Evolutionary conservation across 2,888 invertebrate genomes (phyloP), one percentile per base, ranked within the genome.

Genomic region (Ectemnius cavifrons): DNA sequence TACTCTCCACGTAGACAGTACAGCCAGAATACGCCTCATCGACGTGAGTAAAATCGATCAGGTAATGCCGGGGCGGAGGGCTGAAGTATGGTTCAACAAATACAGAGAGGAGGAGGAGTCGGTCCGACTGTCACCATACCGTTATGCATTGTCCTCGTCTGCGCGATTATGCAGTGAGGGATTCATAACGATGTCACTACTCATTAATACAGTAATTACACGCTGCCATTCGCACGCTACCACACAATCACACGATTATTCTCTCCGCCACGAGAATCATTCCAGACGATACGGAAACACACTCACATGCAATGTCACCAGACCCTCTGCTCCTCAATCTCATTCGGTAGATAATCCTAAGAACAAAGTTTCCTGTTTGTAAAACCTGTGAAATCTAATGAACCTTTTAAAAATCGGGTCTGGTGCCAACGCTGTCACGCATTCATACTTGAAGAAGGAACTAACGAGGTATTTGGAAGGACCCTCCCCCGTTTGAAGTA

Each of bases 171-270:
- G 69, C 70, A 76, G 77, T 66, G 61, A 72, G 72, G 70, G 66
- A 75, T 75, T 77, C 73, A 52, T 78, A 82, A 81, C 77, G 65
- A 75, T 72, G 68, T 80, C 80, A 77, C 74, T 74, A 73, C 72
- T 78, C 66, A 75, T 83, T 82, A 73, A 83, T 82, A 78, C 78
- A 67, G 75, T 86, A 85, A 85, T 85, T 86, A 83, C 78, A 83
- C 67, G 74, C 67, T 73, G 66, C 74, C 67, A 71, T 77, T 77
- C 75, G 58, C 71, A 71, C 75, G 68, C 67, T 65, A 37, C 37
- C 67, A 61, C 71, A 81, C 75, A 75, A 68, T 78, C 81, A 78
- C 79, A 79, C 67, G 68, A 72, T 73, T 73, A 71, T 67, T 71
- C 77, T 37, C 37, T 4, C 37, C 37, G 37, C 37, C 37, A 6